Evolutionary conservation across 2,888 invertebrate species (phyloP).

Genomic region (Cephalotes varians): DNA sequence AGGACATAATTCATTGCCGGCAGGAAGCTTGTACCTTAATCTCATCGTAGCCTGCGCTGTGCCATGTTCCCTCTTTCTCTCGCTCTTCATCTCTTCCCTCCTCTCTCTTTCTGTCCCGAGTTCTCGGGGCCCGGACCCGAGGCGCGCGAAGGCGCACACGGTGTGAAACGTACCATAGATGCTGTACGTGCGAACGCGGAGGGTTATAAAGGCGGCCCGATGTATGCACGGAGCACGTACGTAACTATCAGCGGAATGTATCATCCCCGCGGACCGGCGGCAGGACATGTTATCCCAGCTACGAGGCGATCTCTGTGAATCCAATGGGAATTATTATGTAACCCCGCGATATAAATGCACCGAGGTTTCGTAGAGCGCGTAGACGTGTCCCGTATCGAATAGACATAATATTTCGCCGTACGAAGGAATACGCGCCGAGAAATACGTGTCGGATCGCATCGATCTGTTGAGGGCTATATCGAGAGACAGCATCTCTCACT

Average conservation of each 20-base stretch:
- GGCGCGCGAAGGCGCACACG: conserved; percentile 39
- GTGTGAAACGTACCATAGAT: conserved; percentile 70
- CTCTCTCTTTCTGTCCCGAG: conserved; percentile 35
- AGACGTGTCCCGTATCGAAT: conserved; percentile 1
- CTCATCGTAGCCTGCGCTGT: conserved; percentile 71
- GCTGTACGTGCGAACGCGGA: conserved; percentile 67
- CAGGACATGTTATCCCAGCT: conserved; percentile 75
- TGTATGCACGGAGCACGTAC: conserved; percentile 69
- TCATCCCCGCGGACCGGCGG: conserved; percentile 71
- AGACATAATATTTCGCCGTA: conserved; percentile 44
- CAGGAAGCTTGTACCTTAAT: conserved; percentile 81
- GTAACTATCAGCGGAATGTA: conserved; percentile 77
- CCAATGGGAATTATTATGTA: conserved; percentile 80
- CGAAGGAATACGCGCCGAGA: conserved; percentile 21
- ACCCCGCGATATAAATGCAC: conserved; percentile 75
- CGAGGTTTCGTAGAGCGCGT: conserved; percentile 64
- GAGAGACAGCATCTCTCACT: not conserved
- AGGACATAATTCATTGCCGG: conserved; percentile 79
- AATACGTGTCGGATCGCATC: conserved; percentile 30
- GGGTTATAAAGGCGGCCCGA: conserved; percentile 70
- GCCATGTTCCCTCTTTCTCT: not conserved
- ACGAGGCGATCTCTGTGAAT: conserved; percentile 74
- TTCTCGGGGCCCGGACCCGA: conserved; percentile 36
- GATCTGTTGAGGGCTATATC: conserved; percentile 9
- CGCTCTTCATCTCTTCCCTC: not conserved